phyloP scores from a whole-genome alignment of 1,140 invertebrate genomes.

The Mesaphorura yosii region DNA sequence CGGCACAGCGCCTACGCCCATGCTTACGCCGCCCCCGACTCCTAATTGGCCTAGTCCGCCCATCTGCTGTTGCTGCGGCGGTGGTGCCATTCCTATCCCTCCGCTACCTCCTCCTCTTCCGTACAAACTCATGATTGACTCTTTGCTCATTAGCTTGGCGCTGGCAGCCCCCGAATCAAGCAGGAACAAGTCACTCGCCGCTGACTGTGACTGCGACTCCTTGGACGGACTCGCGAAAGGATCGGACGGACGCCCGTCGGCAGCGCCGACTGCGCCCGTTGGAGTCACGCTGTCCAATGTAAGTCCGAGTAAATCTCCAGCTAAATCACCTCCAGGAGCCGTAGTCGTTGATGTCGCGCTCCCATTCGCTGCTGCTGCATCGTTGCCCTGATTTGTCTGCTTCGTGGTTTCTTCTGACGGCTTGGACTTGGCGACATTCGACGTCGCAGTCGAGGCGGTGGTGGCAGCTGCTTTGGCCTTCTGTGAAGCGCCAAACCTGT shows the following conservation, averaged over 20 bases:
- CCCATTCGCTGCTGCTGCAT: neutral
- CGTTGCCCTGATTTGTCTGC: constrained; percentile 32
- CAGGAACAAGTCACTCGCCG: constrained; percentile 41
- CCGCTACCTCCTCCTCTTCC: too few relatives aligned
- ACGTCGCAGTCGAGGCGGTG: constrained; percentile 51
- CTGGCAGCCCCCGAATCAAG: constrained; percentile 34
- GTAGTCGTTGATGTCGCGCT: neutral
- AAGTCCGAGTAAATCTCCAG: constrained; percentile 30
- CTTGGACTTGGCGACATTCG: constrained; percentile 39
- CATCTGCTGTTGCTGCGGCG: neutral
- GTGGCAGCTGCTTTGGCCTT: constrained; percentile 47
- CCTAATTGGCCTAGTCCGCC: too few relatives aligned
- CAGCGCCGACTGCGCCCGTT: constrained; percentile 21
- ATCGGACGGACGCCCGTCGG: constrained; percentile 30
- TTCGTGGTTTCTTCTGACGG: constrained; percentile 40
- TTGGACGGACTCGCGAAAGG: constrained; percentile 22
- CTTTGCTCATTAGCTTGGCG: constrained; percentile 75
- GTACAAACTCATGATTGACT: constrained; percentile 85
- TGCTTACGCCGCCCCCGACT: too few relatives aligned
- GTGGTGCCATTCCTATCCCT: too few relatives aligned
- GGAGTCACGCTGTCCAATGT: constrained; percentile 20
- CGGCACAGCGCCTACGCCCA: too few relatives aligned
- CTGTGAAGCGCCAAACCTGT: constrained; percentile 32
- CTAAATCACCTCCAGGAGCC: constrained; percentile 17
- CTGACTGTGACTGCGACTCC: constrained; percentile 42